Evolutionary conservation across 2,797 vertebrate species (phyloP).

Genomic region (Pseudomugil gertrudae): DNA sequence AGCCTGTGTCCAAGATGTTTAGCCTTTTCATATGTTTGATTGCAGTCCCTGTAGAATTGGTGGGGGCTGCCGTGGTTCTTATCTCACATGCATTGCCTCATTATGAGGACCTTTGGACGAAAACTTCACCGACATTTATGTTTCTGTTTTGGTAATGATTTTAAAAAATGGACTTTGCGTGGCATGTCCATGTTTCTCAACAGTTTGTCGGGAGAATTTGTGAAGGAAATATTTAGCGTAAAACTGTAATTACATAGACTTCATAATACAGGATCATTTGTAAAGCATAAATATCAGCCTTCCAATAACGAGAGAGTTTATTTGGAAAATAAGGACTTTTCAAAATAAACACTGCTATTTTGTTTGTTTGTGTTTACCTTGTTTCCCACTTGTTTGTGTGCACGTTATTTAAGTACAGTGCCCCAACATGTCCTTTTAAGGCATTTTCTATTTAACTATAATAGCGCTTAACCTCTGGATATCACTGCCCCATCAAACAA

Average conservation of each 20-base stretch:
- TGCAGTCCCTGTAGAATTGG: background rate
- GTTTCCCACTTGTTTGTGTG: background rate
- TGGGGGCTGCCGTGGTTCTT: background rate
- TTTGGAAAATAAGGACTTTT: background rate
- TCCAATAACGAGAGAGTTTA: background rate
- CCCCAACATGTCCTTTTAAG: background rate
- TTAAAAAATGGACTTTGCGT: background rate
- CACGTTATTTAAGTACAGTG: background rate
- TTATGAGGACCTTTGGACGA: too few species aligned
- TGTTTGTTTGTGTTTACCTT: background rate
- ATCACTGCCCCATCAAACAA: slow-evolving; percentile 2
- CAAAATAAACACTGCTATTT: background rate
- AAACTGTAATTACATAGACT: background rate
- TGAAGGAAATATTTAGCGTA: background rate
- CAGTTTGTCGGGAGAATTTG: too few species aligned
- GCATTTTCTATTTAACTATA: background rate
- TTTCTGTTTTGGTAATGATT: too few species aligned
- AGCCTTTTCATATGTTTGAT: too few species aligned
- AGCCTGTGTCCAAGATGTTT: too few species aligned
- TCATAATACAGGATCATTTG: background rate
- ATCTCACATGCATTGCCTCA: background rate
- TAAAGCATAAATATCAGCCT: background rate
- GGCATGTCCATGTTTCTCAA: too few species aligned
- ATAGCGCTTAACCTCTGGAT: background rate
- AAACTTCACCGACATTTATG: too few species aligned